These are phyloP conservation scores for Acanthiza pusilla DNA, from an alignment of 2,797 vertebrate species.

Conservation along the genomic window DNA sequence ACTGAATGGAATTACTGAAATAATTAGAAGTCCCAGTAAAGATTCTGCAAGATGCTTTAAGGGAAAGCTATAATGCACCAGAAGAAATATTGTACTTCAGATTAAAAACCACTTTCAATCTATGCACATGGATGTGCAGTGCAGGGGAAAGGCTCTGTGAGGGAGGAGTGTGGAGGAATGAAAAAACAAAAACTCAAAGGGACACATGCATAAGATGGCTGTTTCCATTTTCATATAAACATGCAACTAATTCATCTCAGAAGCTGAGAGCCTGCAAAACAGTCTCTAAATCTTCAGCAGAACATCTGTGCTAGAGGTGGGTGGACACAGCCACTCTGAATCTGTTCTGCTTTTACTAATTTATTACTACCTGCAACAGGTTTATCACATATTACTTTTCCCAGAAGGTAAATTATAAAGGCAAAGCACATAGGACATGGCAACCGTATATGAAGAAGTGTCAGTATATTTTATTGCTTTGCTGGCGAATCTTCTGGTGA, in stretches of 20 bases:
- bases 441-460: slow-evolving; percentile 8
- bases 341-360: slow-evolving; percentile 29
- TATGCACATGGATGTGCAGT: not conserved
- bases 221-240: not conserved
- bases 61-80: not conserved
- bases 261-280: slow-evolving; percentile 11
- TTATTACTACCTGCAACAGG: slow-evolving; percentile 49
- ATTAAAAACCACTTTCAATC: not conserved
- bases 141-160: not conserved
- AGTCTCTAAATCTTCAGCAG: slow-evolving; percentile 56
- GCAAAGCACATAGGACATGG: not conserved
- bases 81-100: not conserved
- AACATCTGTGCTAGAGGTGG: slow-evolving; percentile 61
- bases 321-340: not conserved
- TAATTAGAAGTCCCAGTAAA: not conserved
- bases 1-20: not conserved
- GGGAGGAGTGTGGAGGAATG: not conserved
- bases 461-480: not conserved
- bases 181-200: not conserved
- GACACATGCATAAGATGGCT: not conserved
- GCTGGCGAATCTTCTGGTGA: not conserved
- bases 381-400: slow-evolving; percentile 35
- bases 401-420: slow-evolving; percentile 36
- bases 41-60: not conserved
- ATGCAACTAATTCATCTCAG: slow-evolving; percentile 40